phyloP scores from a whole-genome alignment of 2,797 vertebrate genomes.

The Accipiter minullus region DNA sequence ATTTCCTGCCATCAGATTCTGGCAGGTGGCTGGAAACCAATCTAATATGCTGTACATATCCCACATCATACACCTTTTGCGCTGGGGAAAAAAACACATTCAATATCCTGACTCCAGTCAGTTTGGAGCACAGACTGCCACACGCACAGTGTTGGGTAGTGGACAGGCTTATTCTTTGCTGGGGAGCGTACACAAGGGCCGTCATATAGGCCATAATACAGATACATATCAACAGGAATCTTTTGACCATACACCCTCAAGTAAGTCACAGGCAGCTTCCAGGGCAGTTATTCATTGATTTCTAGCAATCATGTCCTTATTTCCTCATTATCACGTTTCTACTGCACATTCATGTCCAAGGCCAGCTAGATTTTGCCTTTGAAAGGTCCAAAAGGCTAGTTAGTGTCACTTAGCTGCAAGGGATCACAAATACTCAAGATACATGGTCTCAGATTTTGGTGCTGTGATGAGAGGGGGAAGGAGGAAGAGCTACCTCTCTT shows the following conservation, averaged over 20 bases:
- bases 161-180: neutral
- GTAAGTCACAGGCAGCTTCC: neutral
- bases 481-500: neutral
- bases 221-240: neutral
- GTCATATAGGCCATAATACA: accelerated
- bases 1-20: slow-evolving; percentile 31
- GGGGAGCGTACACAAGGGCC: neutral
- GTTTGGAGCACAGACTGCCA: neutral
- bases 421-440: neutral
- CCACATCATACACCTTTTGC: neutral
- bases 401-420: neutral
- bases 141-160: neutral
- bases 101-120: neutral
- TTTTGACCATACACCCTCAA: neutral
- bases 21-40: slow-evolving; percentile 23
- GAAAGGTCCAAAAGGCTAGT: neutral
- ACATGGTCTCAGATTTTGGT: neutral
- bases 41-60: neutral
- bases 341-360: neutral
- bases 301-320: neutral
- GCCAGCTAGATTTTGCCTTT: neutral
- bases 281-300: neutral
- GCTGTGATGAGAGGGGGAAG: neutral
- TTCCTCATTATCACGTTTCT: neutral
- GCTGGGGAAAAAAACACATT: neutral